Base-by-base conservation (phyloP, 2,888 invertebrate genomes). In the Labia minor region DNA sequence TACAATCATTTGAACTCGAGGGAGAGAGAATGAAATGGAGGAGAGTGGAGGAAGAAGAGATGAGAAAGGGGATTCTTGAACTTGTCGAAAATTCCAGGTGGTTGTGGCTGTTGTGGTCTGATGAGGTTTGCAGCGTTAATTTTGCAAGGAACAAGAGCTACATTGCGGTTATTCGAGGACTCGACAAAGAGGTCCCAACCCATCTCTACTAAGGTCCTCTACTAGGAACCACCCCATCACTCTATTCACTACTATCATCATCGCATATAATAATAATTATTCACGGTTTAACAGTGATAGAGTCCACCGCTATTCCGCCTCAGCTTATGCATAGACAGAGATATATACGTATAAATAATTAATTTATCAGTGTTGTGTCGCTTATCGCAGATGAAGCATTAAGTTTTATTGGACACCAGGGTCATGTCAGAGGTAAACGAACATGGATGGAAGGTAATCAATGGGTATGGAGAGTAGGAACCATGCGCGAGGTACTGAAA, bases 341-440 rank as follows among this genome's bases (percentile, higher is more conserved):
- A 49, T 49, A 49, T 8, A 49, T n/a, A n/a, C n/a, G n/a, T n/a
- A n/a, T 49, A 49, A 49, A 49, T 49, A 49, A 49, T n/a, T 49
- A 49, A 49, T 49, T 49, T 49, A 49, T 49, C 49, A 26, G 49
- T 16, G 49, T 11, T 49, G n/a, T n/a, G 49, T 49, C 49, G 49
- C 49, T 49, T 49, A 49, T 49, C 49, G n/a, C 49, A 49, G 49
- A 14, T 49, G 49, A 49, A 4, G n/a, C 49, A 49, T 49, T 49
- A 49, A 49, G 49, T 49, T 49, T 49, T 49, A 49, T 49, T 49
- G 49, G 49, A 14, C 49, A 49, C 49, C 49, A 14, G 49, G 49
- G 49, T 16, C 49, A 49, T 49, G 49, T 49, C 4, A 2, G 8
- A 16, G 49, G 6, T 16, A 49, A 49, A 49, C 49, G 49, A 49